phyloP scores from a whole-genome alignment of 37 sponge, comb jelly and placozoan species.

The Cliona cf. orientalis region DNA sequence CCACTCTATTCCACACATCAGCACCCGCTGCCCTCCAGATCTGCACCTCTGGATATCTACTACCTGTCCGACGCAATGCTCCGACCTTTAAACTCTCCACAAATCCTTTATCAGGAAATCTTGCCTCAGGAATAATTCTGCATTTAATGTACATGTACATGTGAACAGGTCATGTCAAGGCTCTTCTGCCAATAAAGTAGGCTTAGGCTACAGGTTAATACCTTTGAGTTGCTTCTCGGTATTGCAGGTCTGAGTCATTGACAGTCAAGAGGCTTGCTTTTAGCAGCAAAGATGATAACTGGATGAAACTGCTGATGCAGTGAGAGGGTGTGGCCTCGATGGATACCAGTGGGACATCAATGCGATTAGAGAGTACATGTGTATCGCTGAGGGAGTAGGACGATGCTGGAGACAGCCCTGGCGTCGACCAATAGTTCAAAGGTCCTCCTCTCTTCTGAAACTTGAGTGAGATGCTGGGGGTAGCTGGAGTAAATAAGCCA shows the following conservation, averaged over 20 bases:
- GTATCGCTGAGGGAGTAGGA: neutral
- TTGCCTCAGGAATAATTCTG: neutral
- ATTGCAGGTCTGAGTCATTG: slow-evolving; percentile 5
- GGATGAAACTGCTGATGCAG: neutral
- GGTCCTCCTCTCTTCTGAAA: slow-evolving; percentile 12
- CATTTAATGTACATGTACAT: neutral
- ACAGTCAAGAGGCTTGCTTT: slow-evolving; percentile 1
- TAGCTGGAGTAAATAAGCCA: neutral
- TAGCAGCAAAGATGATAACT: neutral
- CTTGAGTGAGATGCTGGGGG: neutral
- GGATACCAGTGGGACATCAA: slow-evolving; percentile 13
- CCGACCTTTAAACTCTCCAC: neutral
- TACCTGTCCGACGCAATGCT: neutral
- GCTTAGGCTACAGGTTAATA: too few relatives aligned
- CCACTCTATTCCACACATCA: neutral
- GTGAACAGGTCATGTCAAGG: neutral
- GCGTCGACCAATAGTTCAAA: neutral
- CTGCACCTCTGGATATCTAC: neutral
- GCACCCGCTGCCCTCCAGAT: neutral
- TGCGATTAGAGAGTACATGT: neutral
- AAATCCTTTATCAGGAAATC: neutral
- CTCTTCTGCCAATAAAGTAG: too few relatives aligned
- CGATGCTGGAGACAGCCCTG: neutral
- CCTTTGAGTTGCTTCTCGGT: slow-evolving; percentile 1
- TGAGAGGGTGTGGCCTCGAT: neutral